These are phyloP conservation scores for Falco berigora DNA, from an alignment of 2,797 vertebrate species.

Conservation along the genomic window DNA sequence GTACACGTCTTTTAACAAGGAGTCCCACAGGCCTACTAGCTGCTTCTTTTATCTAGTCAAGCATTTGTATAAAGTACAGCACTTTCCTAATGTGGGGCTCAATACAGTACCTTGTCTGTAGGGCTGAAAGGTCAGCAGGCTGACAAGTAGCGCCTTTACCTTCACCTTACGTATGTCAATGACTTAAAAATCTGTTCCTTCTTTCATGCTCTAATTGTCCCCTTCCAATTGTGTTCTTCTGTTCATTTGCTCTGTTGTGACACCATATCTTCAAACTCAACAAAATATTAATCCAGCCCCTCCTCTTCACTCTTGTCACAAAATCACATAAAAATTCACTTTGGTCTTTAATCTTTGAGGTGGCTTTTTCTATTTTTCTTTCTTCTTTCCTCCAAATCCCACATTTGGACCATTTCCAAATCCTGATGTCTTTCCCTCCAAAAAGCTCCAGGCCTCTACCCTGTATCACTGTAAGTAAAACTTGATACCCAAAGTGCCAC, in stretches of 20 bases:
- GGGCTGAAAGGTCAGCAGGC: background rate
- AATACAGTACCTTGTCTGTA: background rate
- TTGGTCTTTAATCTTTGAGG: background rate
- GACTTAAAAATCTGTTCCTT: background rate
- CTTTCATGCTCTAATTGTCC: background rate
- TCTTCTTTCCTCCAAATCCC: background rate
- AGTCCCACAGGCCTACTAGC: background rate
- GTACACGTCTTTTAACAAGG: background rate
- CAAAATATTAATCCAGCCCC: background rate
- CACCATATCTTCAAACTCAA: background rate
- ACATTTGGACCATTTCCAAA: background rate
- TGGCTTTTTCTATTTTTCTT: background rate
- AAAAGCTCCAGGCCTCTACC: background rate
- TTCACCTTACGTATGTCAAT: background rate
- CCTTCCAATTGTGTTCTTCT: background rate
- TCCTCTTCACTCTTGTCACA: background rate
- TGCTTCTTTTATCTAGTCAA: background rate
- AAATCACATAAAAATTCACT: background rate
- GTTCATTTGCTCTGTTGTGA: background rate
- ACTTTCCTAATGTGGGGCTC: background rate
- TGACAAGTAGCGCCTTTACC: background rate
- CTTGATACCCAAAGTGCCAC: background rate
- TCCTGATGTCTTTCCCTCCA: background rate
- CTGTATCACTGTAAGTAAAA: background rate
- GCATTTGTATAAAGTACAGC: background rate